Percentiles rank a stretch among this genome's conserved stretches.
phyloP scores from a whole-genome alignment of 2,113 vertebrate species.

The Trematomus loennbergii region DNA sequence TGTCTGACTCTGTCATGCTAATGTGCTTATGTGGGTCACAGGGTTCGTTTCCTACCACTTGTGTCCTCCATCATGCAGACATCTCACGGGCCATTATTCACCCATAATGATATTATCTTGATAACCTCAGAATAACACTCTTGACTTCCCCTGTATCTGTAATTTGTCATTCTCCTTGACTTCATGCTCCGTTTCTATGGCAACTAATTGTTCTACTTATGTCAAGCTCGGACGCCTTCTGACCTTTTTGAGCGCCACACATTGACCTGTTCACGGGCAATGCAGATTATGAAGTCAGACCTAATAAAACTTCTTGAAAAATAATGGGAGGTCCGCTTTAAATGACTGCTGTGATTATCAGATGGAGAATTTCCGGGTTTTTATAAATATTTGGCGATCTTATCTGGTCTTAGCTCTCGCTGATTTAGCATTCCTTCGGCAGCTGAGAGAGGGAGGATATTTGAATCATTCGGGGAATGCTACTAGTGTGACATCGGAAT shows the following conservation, averaged over 20 bases:
- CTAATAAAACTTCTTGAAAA: not conserved
- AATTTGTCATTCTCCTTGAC: constrained; percentile 29
- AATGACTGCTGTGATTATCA: constrained; percentile 26
- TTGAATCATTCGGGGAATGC: constrained; percentile 74
- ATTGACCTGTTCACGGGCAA: constrained; percentile 34
- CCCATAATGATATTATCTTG: constrained; percentile 60
- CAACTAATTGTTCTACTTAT: constrained; percentile 44
- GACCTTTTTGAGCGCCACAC: constrained; percentile 36
- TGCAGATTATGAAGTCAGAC: not conserved
- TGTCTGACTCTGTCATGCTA: constrained; percentile 66
- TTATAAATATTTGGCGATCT: constrained; percentile 39
- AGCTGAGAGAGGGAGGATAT: constrained; percentile 71
- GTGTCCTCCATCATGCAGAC: constrained; percentile 39
- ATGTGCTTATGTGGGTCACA: constrained; percentile 70
- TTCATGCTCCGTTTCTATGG: constrained; percentile 33
- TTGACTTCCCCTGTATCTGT: constrained; percentile 51
- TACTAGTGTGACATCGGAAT: constrained; percentile 69
- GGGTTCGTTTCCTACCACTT: constrained; percentile 65
- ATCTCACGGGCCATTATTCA: constrained; percentile 58
- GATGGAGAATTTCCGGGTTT: constrained; percentile 30
- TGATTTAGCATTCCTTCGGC: constrained; percentile 65
- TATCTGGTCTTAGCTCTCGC: constrained; percentile 35
- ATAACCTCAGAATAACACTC: constrained; percentile 58
- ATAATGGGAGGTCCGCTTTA: not conserved
- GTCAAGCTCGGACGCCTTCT: constrained; percentile 26